These are phyloP conservation scores for Chitala chitala DNA, from an alignment of 2,113 vertebrate species.

Conservation along the genomic window DNA sequence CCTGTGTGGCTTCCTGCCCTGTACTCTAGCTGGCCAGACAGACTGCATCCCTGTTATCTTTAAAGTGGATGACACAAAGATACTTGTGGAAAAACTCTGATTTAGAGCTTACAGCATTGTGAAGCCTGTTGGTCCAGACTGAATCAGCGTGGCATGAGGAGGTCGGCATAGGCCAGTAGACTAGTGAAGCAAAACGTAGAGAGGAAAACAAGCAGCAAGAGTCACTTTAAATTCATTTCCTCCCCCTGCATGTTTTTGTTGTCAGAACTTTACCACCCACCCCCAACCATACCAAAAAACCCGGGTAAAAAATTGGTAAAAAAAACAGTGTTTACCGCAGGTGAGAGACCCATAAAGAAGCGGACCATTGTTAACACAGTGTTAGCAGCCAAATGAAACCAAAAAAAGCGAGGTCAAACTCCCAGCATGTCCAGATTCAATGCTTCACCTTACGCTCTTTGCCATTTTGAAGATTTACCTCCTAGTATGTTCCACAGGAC, in stretches of 20 bases:
- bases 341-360: not conserved
- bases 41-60: not conserved
- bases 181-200: too few species aligned
- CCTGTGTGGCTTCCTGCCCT: not conserved
- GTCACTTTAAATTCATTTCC: not conserved
- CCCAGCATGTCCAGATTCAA: slow-evolving; percentile 45
- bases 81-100: too few species aligned
- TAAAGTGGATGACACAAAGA: not conserved
- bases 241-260: not conserved
- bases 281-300: not conserved
- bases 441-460: slow-evolving; percentile 35
- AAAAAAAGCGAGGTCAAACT: slow-evolving; percentile 15
- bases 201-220: too few species aligned
- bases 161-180: too few species aligned
- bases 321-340: not conserved
- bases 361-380: slow-evolving; percentile 20
- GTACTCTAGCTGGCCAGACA: not conserved
- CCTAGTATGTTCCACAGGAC: slow-evolving; percentile 31
- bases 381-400: not conserved
- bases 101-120: too few species aligned
- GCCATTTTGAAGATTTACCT: slow-evolving; percentile 43
- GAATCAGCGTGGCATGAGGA: too few species aligned
- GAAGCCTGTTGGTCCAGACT: too few species aligned
- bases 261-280: not conserved
- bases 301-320: not conserved